A percentile compares a stretch with the other conserved stretches of the same genome.
Evolutionary conservation across 2,888 invertebrate species (phyloP).

Genomic region (Seira sanloemensis): DNA sequence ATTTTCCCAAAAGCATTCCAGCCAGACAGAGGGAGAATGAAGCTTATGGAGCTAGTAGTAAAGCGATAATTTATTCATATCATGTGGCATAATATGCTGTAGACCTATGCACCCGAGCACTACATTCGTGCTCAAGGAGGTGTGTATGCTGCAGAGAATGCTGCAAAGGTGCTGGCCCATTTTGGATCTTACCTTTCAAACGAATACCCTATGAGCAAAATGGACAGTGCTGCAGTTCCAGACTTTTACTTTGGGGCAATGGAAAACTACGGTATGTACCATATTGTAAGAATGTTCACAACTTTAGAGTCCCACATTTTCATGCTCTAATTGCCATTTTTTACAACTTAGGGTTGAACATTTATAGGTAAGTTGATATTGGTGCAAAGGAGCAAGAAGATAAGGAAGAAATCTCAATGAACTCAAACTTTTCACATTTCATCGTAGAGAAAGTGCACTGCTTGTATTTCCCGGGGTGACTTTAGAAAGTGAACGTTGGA

Average conservation of each 20-base stretch:
- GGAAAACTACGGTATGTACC: constrained; percentile 59
- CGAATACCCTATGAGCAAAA: constrained; percentile 58
- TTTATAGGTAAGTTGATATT: constrained; percentile 57
- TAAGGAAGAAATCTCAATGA: constrained; percentile 3
- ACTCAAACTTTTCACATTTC: background rate
- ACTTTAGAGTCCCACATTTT: background rate
- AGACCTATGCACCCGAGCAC: constrained; percentile 67
- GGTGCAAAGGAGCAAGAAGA: background rate
- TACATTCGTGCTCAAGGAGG: constrained; percentile 54
- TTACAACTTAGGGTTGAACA: constrained; percentile 56
- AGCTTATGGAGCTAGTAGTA: too few relatives aligned
- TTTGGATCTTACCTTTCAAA: constrained; percentile 51
- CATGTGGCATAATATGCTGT: background rate
- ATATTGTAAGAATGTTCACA: background rate
- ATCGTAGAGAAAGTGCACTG: constrained; percentile 60
- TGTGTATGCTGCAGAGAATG: constrained; percentile 61
- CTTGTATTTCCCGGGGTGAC: constrained; percentile 64
- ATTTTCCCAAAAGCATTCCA: too few relatives aligned
- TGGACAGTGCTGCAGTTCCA: constrained; percentile 67
- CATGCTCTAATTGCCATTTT: background rate
- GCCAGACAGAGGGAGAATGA: background rate
- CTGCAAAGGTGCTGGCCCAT: constrained; percentile 45
- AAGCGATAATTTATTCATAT: too few relatives aligned
- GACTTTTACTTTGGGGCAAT: constrained; percentile 64
- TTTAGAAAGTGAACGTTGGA: constrained; percentile 65